Percentiles rank a stretch among this genome's conserved stretches.
Evolutionary conservation across 2,888 invertebrate species (phyloP).

Genomic region (Dryobotodes eremita): DNA sequence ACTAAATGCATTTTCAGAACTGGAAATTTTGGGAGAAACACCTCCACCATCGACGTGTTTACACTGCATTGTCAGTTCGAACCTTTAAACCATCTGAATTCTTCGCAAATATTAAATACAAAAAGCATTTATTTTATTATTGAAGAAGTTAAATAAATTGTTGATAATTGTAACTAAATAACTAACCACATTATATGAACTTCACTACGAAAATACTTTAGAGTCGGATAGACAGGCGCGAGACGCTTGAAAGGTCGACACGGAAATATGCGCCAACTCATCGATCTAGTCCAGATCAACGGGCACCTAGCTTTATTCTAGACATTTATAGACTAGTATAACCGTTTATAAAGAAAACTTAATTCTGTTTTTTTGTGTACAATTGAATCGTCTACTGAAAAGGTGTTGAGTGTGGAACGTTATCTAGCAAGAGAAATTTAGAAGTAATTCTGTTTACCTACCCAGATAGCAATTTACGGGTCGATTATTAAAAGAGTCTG

Average conservation of each 20-base stretch:
- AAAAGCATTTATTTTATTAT: neutral
- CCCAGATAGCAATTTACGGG: neutral
- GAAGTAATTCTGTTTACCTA: neutral
- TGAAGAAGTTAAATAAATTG: neutral
- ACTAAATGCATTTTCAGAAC: neutral
- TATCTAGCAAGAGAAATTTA: neutral
- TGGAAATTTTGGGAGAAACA: neutral
- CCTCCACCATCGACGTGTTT: neutral
- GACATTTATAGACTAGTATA: slow-evolving; percentile 46
- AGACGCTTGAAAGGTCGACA: slow-evolving; percentile 71
- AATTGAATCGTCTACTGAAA: slow-evolving; percentile 16
- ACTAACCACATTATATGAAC: slow-evolving; percentile 38
- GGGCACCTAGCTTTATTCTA: slow-evolving; percentile 56
- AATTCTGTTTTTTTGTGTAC: slow-evolving; percentile 18
- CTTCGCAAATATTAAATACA: neutral
- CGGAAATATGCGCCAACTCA: slow-evolving; percentile 73
- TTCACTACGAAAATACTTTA: slow-evolving; percentile 63
- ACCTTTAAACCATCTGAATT: neutral
- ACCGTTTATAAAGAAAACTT: slow-evolving; percentile 40
- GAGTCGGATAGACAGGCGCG: slow-evolving; percentile 69
- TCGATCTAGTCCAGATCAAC: slow-evolving; percentile 71
- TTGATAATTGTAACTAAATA: slow-evolving; percentile 13
- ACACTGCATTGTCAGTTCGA: neutral
- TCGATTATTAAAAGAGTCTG: neutral
- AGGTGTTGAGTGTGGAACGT: neutral